These are phyloP conservation scores for Allolobophora icterica DNA, from an alignment of 2,888 invertebrate genomes.

Conservation along the genomic window DNA sequence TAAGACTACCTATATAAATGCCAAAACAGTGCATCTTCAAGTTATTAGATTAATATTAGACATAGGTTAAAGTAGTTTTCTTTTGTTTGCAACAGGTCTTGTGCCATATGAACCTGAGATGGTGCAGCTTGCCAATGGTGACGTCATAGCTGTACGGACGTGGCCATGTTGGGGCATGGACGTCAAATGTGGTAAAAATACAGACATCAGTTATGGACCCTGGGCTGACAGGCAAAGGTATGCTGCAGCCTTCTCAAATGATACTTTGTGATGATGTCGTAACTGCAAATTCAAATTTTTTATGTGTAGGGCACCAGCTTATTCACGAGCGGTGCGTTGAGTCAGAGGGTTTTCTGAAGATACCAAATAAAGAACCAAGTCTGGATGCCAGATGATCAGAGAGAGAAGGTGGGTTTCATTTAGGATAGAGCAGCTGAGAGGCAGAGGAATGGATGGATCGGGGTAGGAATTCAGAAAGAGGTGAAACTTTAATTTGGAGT, in stretches of 20 bases:
- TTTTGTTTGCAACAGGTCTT: constrained; percentile 67
- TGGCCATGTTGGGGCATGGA: constrained; percentile 95
- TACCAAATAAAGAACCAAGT: too few relatives aligned
- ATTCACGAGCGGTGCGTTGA: too few relatives aligned
- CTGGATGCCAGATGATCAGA: too few relatives aligned
- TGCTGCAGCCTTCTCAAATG: not conserved
- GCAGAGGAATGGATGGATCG: too few relatives aligned
- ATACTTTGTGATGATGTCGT: not conserved
- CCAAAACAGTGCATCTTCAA: not conserved
- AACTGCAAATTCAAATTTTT: too few relatives aligned
- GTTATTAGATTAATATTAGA: not conserved
- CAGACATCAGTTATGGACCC: constrained; percentile 96
- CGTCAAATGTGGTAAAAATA: constrained; percentile 79
- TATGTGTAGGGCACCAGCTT: too few relatives aligned
- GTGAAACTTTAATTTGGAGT: too few relatives aligned
- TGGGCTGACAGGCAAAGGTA: constrained; percentile 95
- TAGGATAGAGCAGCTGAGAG: too few relatives aligned
- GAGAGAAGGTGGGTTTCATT: too few relatives aligned
- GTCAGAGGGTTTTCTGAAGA: too few relatives aligned
- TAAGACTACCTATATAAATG: not conserved
- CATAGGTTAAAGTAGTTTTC: not conserved
- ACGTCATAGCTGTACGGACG: constrained; percentile 76
- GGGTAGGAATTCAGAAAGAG: too few relatives aligned
- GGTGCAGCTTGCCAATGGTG: constrained; percentile 87
- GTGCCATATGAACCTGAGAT: constrained; percentile 91